Percentiles rank a stretch among this genome's conserved stretches.
These are phyloP conservation scores for Magallana angulata DNA, from an alignment of 1,140 invertebrate species.

Conservation along the genomic window DNA sequence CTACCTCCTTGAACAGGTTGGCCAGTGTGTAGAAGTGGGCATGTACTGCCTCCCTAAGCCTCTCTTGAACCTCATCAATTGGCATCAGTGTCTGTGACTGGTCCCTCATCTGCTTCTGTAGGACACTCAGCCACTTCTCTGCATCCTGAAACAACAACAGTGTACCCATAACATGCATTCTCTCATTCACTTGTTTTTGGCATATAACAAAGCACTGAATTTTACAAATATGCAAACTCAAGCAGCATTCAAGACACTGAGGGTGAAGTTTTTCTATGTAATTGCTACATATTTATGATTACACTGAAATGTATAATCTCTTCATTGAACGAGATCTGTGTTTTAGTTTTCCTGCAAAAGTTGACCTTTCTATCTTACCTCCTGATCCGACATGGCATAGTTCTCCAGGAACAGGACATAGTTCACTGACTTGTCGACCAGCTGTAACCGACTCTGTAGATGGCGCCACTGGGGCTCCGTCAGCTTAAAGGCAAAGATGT, in stretches of 20 bases:
- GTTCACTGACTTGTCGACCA: constrained; percentile 67
- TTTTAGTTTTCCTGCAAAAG: no score
- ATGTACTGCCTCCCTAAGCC: constrained; percentile 69
- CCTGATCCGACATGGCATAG: constrained; percentile 62
- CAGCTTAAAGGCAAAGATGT: constrained; percentile 76
- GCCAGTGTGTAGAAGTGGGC: constrained; percentile 68
- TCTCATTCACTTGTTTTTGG: no score
- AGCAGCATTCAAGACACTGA: no score
- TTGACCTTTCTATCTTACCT: constrained; percentile 51
- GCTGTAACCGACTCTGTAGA: constrained; percentile 63
- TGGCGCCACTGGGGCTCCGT: constrained; percentile 73
- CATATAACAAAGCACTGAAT: no score
- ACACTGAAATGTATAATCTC: no score
- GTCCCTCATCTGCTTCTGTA: constrained; percentile 60
- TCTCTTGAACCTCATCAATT: constrained; percentile 68
- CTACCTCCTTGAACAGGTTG: constrained; percentile 69
- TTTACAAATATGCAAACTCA: no score
- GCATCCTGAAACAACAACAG: constrained; percentile 57
- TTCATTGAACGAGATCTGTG: no score
- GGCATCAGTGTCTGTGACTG: constrained; percentile 58
- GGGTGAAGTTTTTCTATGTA: no score
- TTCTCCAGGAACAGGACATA: constrained; percentile 71
- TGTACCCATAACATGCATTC: no score
- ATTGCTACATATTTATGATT: no score
- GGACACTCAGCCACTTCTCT: constrained; percentile 64